These are phyloP conservation scores for Agrochola lychnidis DNA, from an alignment of 2,888 invertebrate species.

Conservation along the genomic window DNA sequence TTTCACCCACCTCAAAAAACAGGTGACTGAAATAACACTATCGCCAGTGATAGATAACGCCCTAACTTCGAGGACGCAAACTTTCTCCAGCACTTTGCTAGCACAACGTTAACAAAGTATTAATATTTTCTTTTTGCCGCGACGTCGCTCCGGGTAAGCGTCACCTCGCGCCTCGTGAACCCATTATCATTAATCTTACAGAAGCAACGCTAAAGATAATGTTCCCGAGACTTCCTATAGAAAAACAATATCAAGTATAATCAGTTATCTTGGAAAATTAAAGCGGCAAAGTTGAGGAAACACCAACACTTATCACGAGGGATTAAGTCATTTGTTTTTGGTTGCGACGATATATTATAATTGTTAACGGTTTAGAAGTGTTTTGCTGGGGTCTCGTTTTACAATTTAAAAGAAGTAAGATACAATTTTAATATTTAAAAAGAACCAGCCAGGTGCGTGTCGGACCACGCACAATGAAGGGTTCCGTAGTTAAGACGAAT, in stretches of 20 bases:
- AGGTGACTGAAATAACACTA: constrained; percentile 5
- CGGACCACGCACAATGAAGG: too few relatives aligned
- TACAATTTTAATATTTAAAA: neutral
- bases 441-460: too few relatives aligned
- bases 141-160: constrained; percentile 72
- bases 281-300: constrained; percentile 63
- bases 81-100: constrained; percentile 66
- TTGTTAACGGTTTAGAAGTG: constrained; percentile 34
- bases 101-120: constrained; percentile 73
- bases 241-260: constrained; percentile 81
- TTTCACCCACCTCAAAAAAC: neutral
- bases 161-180: constrained; percentile 82
- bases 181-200: constrained; percentile 87
- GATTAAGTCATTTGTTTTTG: constrained; percentile 61
- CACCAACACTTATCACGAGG: constrained; percentile 64
- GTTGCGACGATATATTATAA: constrained; percentile 57
- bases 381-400: neutral
- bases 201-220: constrained; percentile 83
- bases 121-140: constrained; percentile 79
- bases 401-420: neutral
- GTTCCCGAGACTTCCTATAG: constrained; percentile 79
- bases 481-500: too few relatives aligned
- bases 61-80: constrained; percentile 55
- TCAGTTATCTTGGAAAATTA: constrained; percentile 74
- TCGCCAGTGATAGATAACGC: constrained; percentile 41